phyloP scores from a whole-genome alignment of 2,888 invertebrate species.

The Calameuta filiformis region DNA sequence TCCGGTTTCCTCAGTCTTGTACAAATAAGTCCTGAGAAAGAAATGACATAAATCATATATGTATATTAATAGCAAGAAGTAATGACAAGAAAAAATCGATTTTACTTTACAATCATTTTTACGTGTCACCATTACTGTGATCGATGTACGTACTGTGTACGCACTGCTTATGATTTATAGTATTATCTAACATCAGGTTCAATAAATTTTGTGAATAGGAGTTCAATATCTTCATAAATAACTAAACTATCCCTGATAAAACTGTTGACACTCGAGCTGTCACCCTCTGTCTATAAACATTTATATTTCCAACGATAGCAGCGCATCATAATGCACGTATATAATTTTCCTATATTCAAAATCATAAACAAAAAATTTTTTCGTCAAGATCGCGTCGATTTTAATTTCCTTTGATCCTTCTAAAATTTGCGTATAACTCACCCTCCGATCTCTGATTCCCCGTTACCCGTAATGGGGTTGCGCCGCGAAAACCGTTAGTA shows the following conservation, averaged over 20 bases:
- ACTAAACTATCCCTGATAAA: neutral
- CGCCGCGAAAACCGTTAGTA: neutral
- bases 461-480: neutral
- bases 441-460: neutral
- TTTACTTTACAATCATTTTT: neutral
- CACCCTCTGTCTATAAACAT: neutral
- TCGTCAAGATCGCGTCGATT: neutral
- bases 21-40: neutral
- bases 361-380: neutral
- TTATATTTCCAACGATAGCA: neutral
- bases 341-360: neutral
- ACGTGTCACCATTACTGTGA: neutral
- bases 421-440: neutral
- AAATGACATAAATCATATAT: neutral
- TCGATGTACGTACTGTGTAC: neutral
- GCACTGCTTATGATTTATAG: neutral
- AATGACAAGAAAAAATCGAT: neutral
- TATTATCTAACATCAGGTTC: neutral
- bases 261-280: neutral
- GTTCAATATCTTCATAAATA: neutral
- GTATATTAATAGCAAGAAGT: neutral
- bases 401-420: neutral
- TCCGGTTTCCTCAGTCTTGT: neutral
- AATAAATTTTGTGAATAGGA: neutral
- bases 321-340: neutral